Evolutionary conservation across 2,888 invertebrate genomes (phyloP), one percentile per base, ranked within the genome.

Genomic region (Watsonalla binaria): DNA sequence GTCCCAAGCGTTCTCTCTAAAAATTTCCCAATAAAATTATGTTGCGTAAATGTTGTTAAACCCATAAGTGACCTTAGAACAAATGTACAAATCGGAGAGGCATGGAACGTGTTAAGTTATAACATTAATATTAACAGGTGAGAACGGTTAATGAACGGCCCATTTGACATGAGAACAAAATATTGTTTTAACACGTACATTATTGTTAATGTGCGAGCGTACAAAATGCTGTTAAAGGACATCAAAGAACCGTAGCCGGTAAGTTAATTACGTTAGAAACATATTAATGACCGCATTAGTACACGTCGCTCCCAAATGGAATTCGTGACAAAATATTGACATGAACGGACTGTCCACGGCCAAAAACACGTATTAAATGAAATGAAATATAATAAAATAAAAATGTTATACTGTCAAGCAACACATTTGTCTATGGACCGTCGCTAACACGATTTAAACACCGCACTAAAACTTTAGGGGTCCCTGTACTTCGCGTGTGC

Each of bases 271-370:
- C 61, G 83, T 83, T 83, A 84, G 79, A 82, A 82, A 77, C 76
- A 80, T 82, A 88, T 88, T 88, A 89, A 88, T 86, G 83, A 77
- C 65, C 62, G 65, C 84, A 89, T 90, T 90, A 86, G 82, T 90
- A 76, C 65, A 81, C 77, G 90, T 88, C 90, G 71, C 56, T 72
- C 65, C 69, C 65, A 76, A 85, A 86, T 84, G 84, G 74, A 75
- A 81, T 80, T 88, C 88, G 89, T 90, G 90, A 90, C 90, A 90
- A 84, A 89, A 88, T 89, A 90, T 90, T 90, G 90, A 90, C 87
- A 86, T 78, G 82, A 78, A 58, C 49, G 56, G 63, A 58, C 60
- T 60, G 68, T 60, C 60, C 62, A 66, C 69, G 69, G 66, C 71
- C 74, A 84, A 84, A 84, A 85, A 82, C 72, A 78, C 72, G 80